Evolutionary conservation across 2,797 vertebrate species (phyloP).

Genomic region (Eulemur mongoz): DNA sequence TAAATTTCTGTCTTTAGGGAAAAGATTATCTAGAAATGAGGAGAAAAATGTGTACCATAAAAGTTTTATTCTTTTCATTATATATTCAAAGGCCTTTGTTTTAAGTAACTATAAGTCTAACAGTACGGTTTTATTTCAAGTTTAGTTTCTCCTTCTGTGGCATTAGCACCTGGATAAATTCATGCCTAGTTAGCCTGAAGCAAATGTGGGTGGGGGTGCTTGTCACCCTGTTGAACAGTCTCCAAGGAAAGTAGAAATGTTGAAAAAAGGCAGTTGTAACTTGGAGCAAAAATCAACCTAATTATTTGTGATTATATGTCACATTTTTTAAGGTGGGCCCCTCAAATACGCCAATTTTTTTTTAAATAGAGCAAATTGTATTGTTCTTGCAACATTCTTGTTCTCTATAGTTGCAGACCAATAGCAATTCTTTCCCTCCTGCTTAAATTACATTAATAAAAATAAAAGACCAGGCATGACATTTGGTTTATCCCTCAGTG

Average conservation of each 20-base stretch:
- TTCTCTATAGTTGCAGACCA: slow-evolving; percentile 42
- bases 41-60: not conserved
- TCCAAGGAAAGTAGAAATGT: slow-evolving; percentile 79
- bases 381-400: slow-evolving; percentile 71
- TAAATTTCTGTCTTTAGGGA: not conserved
- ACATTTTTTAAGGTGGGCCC: slow-evolving; percentile 84
- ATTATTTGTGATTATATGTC: slow-evolving; percentile 87
- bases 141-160: slow-evolving; percentile 41
- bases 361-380: not conserved
- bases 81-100: not conserved
- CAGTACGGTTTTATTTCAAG: not conserved
- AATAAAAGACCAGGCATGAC: not conserved
- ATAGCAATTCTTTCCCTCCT: not conserved
- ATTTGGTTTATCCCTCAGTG: not conserved
- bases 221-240: slow-evolving; percentile 80
- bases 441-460: slow-evolving; percentile 16
- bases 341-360: slow-evolving; percentile 69
- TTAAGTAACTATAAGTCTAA: not conserved
- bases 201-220: slow-evolving; percentile 50
- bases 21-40: not conserved
- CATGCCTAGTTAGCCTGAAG: slow-evolving; percentile 50
- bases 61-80: not conserved
- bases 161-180: slow-evolving; percentile 72
- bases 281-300: slow-evolving; percentile 85
- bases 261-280: slow-evolving; percentile 83